These are phyloP conservation scores for Tupaia chinensis DNA, from an alignment of 2,113 vertebrate species.

Conservation along the genomic window DNA sequence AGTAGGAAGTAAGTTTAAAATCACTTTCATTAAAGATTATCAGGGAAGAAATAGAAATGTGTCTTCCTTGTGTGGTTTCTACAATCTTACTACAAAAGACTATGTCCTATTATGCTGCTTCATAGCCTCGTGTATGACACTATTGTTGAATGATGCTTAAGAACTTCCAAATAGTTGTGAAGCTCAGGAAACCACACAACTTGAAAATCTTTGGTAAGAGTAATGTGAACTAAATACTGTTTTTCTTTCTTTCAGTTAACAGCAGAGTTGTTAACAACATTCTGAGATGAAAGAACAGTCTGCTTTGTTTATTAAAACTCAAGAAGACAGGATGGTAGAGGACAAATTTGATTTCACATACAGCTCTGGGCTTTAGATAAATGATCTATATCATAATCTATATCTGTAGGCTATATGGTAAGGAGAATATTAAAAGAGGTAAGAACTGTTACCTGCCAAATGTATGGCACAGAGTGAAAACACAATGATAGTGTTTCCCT, in stretches of 20 bases:
- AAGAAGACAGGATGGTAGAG: background rate
- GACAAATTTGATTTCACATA: background rate
- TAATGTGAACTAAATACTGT: background rate
- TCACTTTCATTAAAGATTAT: background rate
- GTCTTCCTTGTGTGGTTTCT: background rate
- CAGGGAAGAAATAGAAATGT: background rate
- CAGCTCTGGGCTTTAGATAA: background rate
- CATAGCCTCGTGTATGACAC: background rate
- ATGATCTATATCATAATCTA: background rate
- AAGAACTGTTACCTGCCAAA: background rate
- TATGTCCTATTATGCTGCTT: background rate
- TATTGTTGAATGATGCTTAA: background rate
- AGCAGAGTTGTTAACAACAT: background rate
- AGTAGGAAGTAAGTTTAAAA: background rate
- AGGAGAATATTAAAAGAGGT: background rate
- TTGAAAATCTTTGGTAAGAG: background rate
- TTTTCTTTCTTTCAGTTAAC: background rate
- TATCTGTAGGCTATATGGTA: background rate
- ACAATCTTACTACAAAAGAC: background rate
- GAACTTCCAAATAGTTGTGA: background rate
- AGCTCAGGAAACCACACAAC: background rate
- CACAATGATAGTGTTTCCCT: background rate
- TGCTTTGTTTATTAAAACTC: background rate
- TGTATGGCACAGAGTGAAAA: background rate
- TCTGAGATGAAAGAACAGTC: background rate